A percentile compares a stretch with the other conserved stretches of the same genome.
Evolutionary conservation across 2,113 vertebrate genomes (phyloP).

Genomic region (Chaenogobius annularis): DNA sequence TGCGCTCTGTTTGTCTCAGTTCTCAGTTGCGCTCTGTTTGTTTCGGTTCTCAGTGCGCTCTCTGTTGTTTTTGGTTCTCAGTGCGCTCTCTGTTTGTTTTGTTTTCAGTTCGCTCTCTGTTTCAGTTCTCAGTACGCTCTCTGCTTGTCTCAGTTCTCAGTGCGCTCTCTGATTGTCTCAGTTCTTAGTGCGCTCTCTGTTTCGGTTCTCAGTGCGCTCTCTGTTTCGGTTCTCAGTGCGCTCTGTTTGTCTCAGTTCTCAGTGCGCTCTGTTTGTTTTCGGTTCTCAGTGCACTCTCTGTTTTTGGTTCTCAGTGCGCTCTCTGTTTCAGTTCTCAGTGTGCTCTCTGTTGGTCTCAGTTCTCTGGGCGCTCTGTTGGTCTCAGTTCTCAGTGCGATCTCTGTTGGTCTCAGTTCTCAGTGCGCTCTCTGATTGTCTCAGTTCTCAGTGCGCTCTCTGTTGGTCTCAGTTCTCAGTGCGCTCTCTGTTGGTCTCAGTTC

Average conservation of each 20-base stretch:
- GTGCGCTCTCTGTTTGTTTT: background rate
- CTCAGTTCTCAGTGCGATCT: background rate
- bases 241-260: background rate
- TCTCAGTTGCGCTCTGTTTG: too few species aligned
- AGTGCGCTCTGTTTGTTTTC: too few species aligned
- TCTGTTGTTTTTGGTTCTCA: too few species aligned
- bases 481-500: conserved; percentile 74
- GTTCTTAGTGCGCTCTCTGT: too few species aligned
- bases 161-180: too few species aligned
- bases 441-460: background rate
- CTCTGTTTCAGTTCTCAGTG: too few species aligned
- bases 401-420: too few species aligned
- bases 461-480: conserved; percentile 84
- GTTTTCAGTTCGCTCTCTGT: background rate
- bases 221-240: background rate
- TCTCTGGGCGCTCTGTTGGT: background rate
- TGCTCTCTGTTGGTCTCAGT: too few species aligned
- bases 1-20: too few species aligned
- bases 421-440: background rate
- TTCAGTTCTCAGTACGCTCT: conserved; percentile 87
- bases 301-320: too few species aligned
- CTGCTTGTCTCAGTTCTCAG: conserved; percentile 66
- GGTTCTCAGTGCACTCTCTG: too few species aligned
- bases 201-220: too few species aligned
- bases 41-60: background rate